Base-by-base conservation (phyloP, 2,888 invertebrate genomes). In the Scaptomyza parva region DNA sequence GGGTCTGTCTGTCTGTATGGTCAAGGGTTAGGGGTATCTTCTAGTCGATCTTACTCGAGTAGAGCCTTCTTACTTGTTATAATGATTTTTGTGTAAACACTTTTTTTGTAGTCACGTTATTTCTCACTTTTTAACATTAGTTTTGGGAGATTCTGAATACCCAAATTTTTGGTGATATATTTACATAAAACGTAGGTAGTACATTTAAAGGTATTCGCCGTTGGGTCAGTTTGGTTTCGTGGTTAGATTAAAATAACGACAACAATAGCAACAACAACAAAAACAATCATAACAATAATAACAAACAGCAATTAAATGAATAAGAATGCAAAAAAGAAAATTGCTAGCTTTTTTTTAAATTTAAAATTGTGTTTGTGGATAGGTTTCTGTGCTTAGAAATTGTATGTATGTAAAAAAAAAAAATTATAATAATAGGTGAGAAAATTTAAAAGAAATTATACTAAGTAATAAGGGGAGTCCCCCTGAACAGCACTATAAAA, bases 181-280 rank as follows among this genome's bases (percentile, higher is more conserved):
- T 30, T 12, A 12, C 2, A 33, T n/a, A n/a, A 33, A 3, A 22
- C 5, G 22, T 22, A 9, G 8, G 26, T 6, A 2, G 26, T 4
- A 28, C 24, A 14, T 33, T 28, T 17, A 14, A 28, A 22, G 22
- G 20, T 54, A 28, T 33, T 48, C 24, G 14, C 28, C 64, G 53
- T 41, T 44, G 50, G 60, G 33, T 61, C 47, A 48, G 43, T 50
- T 35, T 35, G 22, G 12, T 7, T 30, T 55, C 22, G 39, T 35
- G 35, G 35, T 68, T 48, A 63, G 26, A 40, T 63, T 35, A 28
- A 30, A 30, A 12, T 3, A 35, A 8, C 14, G 14, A 14, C 14
- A 26, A 20, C 17, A 39, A 35, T 6, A 60, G 44, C 8, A 55
- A 39, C 40, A 62, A 18, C 51, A 69, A 45, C 12, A 18, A 51